Evolutionary conservation across 2,797 vertebrate species (phyloP).

Genomic region (Poecilia picta): DNA sequence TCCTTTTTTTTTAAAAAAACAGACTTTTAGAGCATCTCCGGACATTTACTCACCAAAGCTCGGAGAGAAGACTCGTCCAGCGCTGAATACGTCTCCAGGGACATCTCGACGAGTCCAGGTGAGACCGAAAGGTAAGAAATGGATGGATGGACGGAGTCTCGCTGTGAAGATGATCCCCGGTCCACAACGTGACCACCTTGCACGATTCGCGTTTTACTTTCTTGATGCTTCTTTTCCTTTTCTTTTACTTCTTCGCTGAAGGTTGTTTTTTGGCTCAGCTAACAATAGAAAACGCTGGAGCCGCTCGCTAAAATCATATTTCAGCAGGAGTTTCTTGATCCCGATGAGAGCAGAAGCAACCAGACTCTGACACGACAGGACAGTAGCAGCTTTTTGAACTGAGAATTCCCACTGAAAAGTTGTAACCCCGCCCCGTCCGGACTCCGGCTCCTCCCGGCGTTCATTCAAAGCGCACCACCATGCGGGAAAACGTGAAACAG

Average conservation of each 20-base stretch:
- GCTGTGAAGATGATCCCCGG: slow-evolving; percentile 1
- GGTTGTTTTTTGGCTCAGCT: not conserved
- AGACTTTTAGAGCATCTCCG: not conserved
- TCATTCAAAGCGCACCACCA: slow-evolving; percentile 54
- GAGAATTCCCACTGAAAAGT: slow-evolving; percentile 74
- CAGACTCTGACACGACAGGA: slow-evolving; percentile 6
- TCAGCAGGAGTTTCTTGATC: slow-evolving; percentile 3
- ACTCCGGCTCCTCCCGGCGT: slow-evolving; percentile 34
- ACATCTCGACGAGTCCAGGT: slow-evolving; percentile 73
- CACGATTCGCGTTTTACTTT: slow-evolving; percentile 2
- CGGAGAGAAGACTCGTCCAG: slow-evolving; percentile 88
- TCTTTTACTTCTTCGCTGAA: not conserved
- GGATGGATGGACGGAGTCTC: not conserved
- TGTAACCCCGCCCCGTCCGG: slow-evolving; percentile 67
- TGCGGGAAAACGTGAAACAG: slow-evolving; percentile 34
- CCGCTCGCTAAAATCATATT: slow-evolving; percentile 22
- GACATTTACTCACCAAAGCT: slow-evolving; percentile 83
- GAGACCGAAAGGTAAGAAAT: slow-evolving; percentile 12
- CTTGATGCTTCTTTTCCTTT: not conserved
- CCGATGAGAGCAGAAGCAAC: slow-evolving; percentile 4
- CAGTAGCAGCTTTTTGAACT: slow-evolving; percentile 73
- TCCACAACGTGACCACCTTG: slow-evolving; percentile 65
- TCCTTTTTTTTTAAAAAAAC: too few relatives aligned
- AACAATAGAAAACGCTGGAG: not conserved
- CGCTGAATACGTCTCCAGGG: slow-evolving; percentile 81